Percentiles rank a stretch among this genome's conserved stretches.
phyloP scores from a whole-genome alignment of 1,140 invertebrate genomes.

The Bombus pyrosoma region DNA sequence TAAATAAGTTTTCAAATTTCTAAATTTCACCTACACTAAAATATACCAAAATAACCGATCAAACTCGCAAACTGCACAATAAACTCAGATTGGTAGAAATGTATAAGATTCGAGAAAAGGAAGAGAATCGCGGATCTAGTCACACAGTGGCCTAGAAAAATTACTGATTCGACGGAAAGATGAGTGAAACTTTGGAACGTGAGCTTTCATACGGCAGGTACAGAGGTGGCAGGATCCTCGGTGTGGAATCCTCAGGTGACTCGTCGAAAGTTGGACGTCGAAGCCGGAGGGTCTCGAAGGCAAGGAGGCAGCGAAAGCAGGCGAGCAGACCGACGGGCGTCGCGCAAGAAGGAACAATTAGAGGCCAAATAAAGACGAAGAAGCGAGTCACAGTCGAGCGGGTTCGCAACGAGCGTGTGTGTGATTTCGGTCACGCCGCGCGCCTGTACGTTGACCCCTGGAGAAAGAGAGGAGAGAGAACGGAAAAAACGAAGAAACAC shows the following conservation, averaged over 20 bases:
- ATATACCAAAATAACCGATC: no score
- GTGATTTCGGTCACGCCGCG: constrained; percentile 81
- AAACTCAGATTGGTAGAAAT: no score
- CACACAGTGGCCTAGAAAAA: constrained; percentile 26
- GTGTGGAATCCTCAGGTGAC: constrained; percentile 52
- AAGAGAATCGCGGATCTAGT: neutral
- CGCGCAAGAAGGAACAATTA: constrained; percentile 70
- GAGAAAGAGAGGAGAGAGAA: constrained; percentile 47
- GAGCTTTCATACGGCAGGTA: constrained; percentile 28
- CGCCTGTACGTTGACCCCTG: constrained; percentile 81
- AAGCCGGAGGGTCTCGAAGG: neutral
- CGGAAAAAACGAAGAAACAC: constrained; percentile 7
- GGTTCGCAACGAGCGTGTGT: constrained; percentile 78
- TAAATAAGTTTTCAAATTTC: accelerated
- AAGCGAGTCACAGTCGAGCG: constrained; percentile 77
- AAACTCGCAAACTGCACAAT: no score
- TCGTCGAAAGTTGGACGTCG: constrained; percentile 55
- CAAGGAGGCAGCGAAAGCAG: constrained; percentile 1
- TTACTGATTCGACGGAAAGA: neutral
- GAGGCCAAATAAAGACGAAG: constrained; percentile 69
- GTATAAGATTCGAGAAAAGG: neutral
- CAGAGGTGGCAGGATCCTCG: neutral
- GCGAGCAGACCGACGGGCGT: constrained; percentile 63
- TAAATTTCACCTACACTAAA: no score
- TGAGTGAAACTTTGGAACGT: neutral